phyloP scores from a whole-genome alignment of 2,888 invertebrate species.

The Papilio demoleus region DNA sequence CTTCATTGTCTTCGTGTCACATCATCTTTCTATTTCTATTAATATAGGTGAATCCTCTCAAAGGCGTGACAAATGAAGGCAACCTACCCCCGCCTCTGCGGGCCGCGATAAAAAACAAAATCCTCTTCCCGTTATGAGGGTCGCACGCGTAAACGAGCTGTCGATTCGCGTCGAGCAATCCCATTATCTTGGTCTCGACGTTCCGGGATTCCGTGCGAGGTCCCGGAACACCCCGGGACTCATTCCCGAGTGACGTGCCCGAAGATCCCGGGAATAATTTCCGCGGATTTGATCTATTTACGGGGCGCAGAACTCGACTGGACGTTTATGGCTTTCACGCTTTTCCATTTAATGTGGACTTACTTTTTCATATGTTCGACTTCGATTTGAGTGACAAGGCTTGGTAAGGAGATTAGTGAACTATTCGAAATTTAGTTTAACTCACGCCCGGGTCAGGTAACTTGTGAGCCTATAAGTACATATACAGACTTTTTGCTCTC shows the following conservation, averaged over 20 bases:
- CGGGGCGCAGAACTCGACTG: conserved; percentile 41
- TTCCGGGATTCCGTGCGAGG: not conserved
- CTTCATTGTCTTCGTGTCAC: not conserved
- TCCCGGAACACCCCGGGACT: conserved; percentile 46
- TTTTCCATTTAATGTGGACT: conserved; percentile 43
- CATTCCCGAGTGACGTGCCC: conserved; percentile 38
- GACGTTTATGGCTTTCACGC: conserved; percentile 46
- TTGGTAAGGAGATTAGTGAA: no score
- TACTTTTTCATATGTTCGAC: conserved; percentile 25
- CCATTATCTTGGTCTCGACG: conserved; percentile 33
- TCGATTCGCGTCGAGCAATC: conserved; percentile 32
- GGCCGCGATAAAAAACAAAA: conserved; percentile 32
- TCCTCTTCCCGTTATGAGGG: conserved; percentile 37
- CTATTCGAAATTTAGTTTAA: no score
- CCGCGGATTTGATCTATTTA: conserved; percentile 49
- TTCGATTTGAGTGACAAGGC: conserved; percentile 24
- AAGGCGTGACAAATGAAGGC: conserved; percentile 29
- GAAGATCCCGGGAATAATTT: conserved; percentile 44
- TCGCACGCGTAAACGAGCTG: conserved; percentile 38
- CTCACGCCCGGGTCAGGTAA: no score
- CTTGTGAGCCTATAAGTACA: no score
- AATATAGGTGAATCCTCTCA: not conserved
- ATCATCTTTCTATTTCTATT: conserved; percentile 20
- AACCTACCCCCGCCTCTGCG: not conserved
- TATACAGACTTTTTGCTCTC: no score